Conservation (phyloP, 2,113 vertebrate genomes). For the Nothobranchius kuhntae region DNA sequence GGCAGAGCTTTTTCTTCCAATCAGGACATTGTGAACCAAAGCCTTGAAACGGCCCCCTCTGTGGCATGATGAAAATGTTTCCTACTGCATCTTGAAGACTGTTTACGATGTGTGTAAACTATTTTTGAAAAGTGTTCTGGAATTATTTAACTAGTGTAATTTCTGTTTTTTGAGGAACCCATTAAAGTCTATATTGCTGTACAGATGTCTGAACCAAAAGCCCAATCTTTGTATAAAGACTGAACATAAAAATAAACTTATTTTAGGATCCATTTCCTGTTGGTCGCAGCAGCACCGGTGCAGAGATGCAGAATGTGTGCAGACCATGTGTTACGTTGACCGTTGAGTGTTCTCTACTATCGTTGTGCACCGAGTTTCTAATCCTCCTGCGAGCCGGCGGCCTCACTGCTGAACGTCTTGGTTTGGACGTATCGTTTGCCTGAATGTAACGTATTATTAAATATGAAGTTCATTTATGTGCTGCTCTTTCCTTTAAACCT, state of each 20-base stretch:
- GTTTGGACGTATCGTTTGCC: slow-evolving; percentile 78
- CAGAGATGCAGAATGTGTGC: slow-evolving; percentile 67
- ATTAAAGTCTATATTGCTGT: slow-evolving; percentile 72
- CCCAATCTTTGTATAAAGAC: slow-evolving; percentile 74
- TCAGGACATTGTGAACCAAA: slow-evolving; percentile 80
- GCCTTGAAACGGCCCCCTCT: slow-evolving; percentile 73
- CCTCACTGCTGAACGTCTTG: slow-evolving; percentile 76
- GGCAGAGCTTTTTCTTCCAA: slow-evolving; percentile 72
- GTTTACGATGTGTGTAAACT: slow-evolving; percentile 74
- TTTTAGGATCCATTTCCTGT: slow-evolving; percentile 78
- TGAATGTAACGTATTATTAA: slow-evolving; percentile 82
- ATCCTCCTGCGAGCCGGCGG: slow-evolving; percentile 54
- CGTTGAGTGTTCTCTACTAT: slow-evolving; percentile 80
- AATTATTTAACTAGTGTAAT: slow-evolving; percentile 72
- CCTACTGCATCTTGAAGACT: slow-evolving; percentile 76
- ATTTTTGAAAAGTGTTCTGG: slow-evolving; percentile 69
- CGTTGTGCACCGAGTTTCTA: slow-evolving; percentile 79
- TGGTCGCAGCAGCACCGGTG: slow-evolving; percentile 69
- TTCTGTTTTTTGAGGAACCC: slow-evolving; percentile 61
- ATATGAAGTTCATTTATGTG: slow-evolving; percentile 57
- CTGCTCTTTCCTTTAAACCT: slow-evolving; percentile 9
- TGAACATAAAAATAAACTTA: slow-evolving; percentile 47
- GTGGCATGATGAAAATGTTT: slow-evolving; percentile 71
- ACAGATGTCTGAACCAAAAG: slow-evolving; percentile 71
- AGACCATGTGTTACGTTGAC: slow-evolving; percentile 76